These are phyloP conservation scores for Eretmochelys imbricata DNA, from an alignment of 2,113 vertebrate genomes.

Conservation along the genomic window DNA sequence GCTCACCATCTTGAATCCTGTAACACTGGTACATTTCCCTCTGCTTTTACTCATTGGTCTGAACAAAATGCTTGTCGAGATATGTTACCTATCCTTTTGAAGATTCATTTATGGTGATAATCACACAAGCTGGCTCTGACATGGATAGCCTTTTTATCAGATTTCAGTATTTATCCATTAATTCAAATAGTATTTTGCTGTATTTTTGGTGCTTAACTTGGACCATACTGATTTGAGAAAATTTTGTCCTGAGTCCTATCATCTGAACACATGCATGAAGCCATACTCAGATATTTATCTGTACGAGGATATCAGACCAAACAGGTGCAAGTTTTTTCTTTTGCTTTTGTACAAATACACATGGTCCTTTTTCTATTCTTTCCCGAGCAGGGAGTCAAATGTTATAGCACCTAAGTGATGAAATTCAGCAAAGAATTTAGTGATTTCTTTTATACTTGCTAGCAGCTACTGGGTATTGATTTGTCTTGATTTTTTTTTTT, in stretches of 20 bases:
- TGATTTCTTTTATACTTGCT: neutral
- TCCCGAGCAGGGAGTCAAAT: neutral
- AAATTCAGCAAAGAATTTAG: neutral
- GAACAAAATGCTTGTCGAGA: neutral
- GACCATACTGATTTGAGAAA: neutral
- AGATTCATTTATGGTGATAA: neutral
- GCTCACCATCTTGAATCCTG: neutral
- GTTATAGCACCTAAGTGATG: neutral
- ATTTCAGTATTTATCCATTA: neutral
- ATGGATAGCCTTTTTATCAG: neutral
- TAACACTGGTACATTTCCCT: neutral
- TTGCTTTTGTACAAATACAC: neutral
- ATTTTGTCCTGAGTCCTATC: neutral
- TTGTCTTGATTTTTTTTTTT: neutral
- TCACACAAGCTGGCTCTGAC: neutral
- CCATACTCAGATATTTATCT: neutral
- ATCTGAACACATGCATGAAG: neutral
- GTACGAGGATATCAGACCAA: neutral
- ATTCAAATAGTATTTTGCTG: neutral
- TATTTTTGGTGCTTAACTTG: neutral
- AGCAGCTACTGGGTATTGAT: neutral
- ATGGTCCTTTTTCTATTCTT: neutral
- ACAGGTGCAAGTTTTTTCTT: neutral
- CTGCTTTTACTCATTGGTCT: neutral
- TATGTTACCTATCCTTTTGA: neutral